Conservation (phyloP, 2,797 vertebrate genomes). For the Gallinago nigripennis region DNA sequence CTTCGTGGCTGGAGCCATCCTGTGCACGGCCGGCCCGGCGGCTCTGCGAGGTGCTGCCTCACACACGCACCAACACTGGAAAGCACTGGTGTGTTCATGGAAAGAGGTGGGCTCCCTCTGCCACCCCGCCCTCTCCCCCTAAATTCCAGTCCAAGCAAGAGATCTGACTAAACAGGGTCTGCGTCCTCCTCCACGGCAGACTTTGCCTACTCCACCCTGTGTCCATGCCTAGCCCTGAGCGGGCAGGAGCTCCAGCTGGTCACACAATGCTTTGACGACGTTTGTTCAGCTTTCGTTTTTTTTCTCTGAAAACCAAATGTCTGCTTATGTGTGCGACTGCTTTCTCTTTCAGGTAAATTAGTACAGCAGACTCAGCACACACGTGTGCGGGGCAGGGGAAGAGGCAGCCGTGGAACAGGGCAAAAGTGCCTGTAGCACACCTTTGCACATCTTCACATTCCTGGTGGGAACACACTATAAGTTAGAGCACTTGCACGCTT, state of each 20-base stretch:
- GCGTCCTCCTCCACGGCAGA: neutral
- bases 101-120: neutral
- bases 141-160: neutral
- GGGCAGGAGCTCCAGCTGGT: neutral
- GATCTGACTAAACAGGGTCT: neutral
- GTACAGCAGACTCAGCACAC: neutral
- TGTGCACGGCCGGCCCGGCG: neutral
- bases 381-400: neutral
- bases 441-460: neutral
- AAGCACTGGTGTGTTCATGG: neutral
- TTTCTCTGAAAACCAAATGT: neutral
- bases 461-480: neutral
- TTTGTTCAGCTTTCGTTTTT: neutral
- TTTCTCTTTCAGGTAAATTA: neutral
- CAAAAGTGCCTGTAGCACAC: neutral
- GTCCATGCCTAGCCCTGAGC: neutral
- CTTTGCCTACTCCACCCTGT: neutral
- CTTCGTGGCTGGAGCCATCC: conserved; percentile 14
- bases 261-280: neutral
- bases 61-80: neutral
- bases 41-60: neutral
- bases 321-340: accelerated
- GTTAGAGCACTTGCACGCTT: neutral
- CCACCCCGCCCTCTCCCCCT: neutral
- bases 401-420: neutral